Base-by-base conservation (phyloP, 2,797 vertebrate species). In the Myotis myotis region DNA sequence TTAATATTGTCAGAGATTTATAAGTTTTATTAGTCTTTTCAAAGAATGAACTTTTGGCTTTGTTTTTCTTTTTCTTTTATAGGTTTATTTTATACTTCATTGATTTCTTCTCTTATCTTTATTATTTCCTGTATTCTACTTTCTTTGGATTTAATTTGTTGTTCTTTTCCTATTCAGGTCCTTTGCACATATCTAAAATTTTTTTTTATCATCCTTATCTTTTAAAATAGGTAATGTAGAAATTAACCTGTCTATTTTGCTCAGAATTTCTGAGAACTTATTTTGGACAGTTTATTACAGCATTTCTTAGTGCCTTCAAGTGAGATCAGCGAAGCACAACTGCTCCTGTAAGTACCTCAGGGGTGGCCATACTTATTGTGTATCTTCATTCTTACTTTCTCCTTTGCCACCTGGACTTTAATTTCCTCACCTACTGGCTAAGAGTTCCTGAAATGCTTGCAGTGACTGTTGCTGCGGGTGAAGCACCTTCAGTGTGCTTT, bases 301-400 rank as follows among this genome's bases (percentile, higher is more conserved):
- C 5, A 79, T 93, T 84, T 92, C 70, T 9, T 62, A 38, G 11
- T 71, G 47, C 57, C 38, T 70, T 81, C 44, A 74, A 51, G 17
- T 76, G 11, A 93, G 83, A 90, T 80, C 38, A 66, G 44, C 57
- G 23, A 95, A 68, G 7, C 1, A 66, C 10, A 13, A 2, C 28
- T 93, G 22, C 3, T 53, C 25, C 28, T 81, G 44, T 88, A 87
- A 76, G 66, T 57, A 81, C 2, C 11, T 38, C 12, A 53, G 64
- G 75, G 17, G 22, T 72, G 3, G 3, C 33, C 5, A 7, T 76
- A 84, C 57, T 78, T 81, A 30, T 28, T 68, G 4, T 62, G 1
- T 83, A 44, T 55, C n/a, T 93, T 87, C 15, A 4, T 79, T 93
- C 33, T 95, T 78, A 16, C 74, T 92, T 95, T 94, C 22, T 79